phyloP scores from a whole-genome alignment of 2,888 invertebrate species.

The Phengaris alcon region DNA sequence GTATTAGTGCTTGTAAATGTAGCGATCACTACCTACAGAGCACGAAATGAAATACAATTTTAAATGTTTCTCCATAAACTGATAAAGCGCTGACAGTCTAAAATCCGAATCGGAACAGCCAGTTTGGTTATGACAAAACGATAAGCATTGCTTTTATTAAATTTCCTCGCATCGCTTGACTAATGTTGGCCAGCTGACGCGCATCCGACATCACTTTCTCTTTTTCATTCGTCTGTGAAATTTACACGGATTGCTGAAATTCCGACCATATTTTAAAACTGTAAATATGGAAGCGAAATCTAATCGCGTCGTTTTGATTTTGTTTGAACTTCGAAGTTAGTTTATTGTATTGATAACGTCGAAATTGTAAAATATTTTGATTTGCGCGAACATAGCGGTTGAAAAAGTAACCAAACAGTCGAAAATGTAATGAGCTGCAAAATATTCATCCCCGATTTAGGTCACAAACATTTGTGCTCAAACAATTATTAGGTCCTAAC shows the following conservation, averaged over 20 bases:
- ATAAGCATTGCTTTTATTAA: conserved; percentile 74
- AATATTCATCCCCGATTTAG: background rate
- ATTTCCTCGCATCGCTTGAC: conserved; percentile 74
- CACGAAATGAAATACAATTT: background rate
- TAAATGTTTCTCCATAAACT: background rate
- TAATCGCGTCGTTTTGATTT: background rate
- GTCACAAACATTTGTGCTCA: conserved; percentile 6
- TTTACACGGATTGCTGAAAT: conserved; percentile 49
- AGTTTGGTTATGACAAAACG: conserved; percentile 47
- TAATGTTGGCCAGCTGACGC: conserved; percentile 75
- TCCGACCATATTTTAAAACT: background rate
- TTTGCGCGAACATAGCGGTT: too few relatives aligned
- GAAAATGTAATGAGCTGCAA: background rate
- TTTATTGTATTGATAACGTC: background rate
- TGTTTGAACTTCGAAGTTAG: background rate
- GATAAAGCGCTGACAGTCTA: conserved; percentile 9
- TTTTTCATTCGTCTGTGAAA: conserved; percentile 56
- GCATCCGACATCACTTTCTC: conserved; percentile 60
- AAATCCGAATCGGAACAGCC: conserved; percentile 26
- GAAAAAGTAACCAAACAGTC: background rate
- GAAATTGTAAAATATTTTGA: background rate
- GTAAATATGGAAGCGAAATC: conserved; percentile 5
- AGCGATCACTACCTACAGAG: too few relatives aligned
- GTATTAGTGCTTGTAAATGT: too few relatives aligned
- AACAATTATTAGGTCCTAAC: background rate